A percentile compares a stretch with the other conserved stretches of the same genome.
These are phyloP conservation scores for Tachina lurida DNA, from an alignment of 2,888 invertebrate genomes.

Conservation along the genomic window DNA sequence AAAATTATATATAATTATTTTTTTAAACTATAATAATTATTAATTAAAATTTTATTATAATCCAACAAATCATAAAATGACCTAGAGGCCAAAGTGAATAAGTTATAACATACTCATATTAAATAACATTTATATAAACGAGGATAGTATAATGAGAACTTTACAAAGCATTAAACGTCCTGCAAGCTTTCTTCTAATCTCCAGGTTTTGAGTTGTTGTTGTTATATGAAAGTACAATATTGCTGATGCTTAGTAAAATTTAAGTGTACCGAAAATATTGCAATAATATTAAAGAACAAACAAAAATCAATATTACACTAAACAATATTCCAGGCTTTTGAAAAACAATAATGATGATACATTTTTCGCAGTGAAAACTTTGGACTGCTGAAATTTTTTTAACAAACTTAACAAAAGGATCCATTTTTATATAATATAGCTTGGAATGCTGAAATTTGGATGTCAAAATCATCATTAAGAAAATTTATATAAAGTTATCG, in stretches of 20 bases:
- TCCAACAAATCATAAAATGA: slow-evolving; percentile 46
- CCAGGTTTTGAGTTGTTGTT: no score
- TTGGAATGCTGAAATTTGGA: no score
- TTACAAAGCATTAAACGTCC: neutral
- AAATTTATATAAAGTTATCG: no score
- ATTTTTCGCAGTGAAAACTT: no score
- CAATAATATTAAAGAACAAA: slow-evolving; percentile 32
- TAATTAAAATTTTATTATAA: slow-evolving; percentile 62
- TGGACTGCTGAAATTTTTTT: no score
- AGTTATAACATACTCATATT: slow-evolving; percentile 24
- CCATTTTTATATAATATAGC: no score
- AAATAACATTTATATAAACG: slow-evolving; percentile 18
- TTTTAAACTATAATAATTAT: slow-evolving; percentile 56
- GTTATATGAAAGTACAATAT: slow-evolving; percentile 12
- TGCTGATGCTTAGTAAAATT: neutral
- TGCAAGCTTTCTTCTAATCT: no score
- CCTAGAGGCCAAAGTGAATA: slow-evolving; percentile 13
- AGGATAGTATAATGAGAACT: neutral
- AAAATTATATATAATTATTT: slow-evolving; percentile 35
- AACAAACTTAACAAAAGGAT: no score
- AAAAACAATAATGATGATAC: no score
- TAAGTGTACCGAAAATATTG: slow-evolving; percentile 17
- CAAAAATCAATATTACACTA: slow-evolving; percentile 7
- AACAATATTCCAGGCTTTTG: neutral
- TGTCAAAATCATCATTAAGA: no score